Evolutionary conservation across 2,888 invertebrate genomes (phyloP), one percentile per base, ranked within the genome.

Genomic region (Synanthedon vespiformis): DNA sequence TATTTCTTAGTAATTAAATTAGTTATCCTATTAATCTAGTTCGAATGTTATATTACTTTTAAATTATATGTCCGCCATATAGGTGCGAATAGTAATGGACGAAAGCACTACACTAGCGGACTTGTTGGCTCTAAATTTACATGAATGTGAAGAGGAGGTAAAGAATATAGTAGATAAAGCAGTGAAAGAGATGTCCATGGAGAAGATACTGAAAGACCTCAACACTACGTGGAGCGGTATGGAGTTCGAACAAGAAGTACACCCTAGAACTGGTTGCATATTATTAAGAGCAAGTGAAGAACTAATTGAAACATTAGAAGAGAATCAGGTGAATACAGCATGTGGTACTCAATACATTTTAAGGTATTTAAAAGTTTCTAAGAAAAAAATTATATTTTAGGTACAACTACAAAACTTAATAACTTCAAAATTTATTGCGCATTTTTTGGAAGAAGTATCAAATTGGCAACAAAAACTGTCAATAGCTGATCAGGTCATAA

Each of bases 101-200:
- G 91, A 93, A 65, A 93, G 92, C 59, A 98, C 98, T 10, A 98
- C 97, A 1, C 80, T 98, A 63, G 94, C 97, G 1, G 98, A 98
- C 74, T 88, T 98, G 18, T 86, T 98, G 58, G 95, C 95, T 4
- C 82, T 98, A 50, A 97, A 97, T 80, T 89, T 98, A 10, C 98
- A 98, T 77, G 96, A 97, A 78, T 98, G 96, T 77, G 98, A 98
- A 78, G 98, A 98, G 75, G 98, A 98, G 78, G 98, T 97, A 0
- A 95, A 97, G 70, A 96, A 96, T 75, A 98, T 98, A 65, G 98
- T 98, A 8, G 98, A 98, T 77, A 98, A 98, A 85, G 97, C 98
- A 0, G 97, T 97, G 0, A 98, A 98, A 82, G 98, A 98, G 88
- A 97, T 97, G 95, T 95, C 96, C 2, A 98, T 98, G 97, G 98